Evolutionary conservation across 35 echinoderm and acorn worm species (phyloP).

Genomic region (Eucidaris tribuloides): DNA sequence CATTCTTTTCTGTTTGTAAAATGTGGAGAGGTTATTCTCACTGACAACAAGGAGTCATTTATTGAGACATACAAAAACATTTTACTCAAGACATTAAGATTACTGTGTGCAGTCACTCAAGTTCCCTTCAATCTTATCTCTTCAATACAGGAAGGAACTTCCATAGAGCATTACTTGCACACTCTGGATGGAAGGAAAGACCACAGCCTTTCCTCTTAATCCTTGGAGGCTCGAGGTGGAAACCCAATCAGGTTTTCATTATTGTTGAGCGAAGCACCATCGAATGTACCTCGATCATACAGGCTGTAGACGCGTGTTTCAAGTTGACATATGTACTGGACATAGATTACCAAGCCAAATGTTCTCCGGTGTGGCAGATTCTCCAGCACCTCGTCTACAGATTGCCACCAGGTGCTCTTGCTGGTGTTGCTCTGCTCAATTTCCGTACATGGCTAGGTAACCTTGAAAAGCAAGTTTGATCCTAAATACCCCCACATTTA

Average conservation of each 20-base stretch:
- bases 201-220: slow-evolving; percentile 33
- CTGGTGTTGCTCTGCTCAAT: slow-evolving; percentile 10
- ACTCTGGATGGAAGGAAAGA: slow-evolving; percentile 13
- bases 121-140: neutral
- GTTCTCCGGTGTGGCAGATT: slow-evolving; percentile 24
- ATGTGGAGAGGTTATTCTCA: slow-evolving; percentile 8
- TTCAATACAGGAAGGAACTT: neutral
- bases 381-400: slow-evolving; percentile 13
- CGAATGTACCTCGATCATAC: neutral
- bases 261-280: slow-evolving; percentile 23
- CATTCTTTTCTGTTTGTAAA: neutral
- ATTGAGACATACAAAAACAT: neutral
- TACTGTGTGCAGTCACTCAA: neutral
- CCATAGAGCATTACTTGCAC: slow-evolving; percentile 14
- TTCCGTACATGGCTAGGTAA: slow-evolving; percentile 15
- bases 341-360: slow-evolving; percentile 13
- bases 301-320: slow-evolving; percentile 22
- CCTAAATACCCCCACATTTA: too few relatives aligned
- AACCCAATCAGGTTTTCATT: slow-evolving; percentile 34
- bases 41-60: neutral
- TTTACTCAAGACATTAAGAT: slow-evolving; percentile 3
- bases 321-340: slow-evolving; percentile 26
- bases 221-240: slow-evolving; percentile 10
- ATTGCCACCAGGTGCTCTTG: slow-evolving; percentile 15
- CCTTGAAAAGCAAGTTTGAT: neutral